Conservation (phyloP, 2,797 vertebrate genomes). For the Phoeniculus purpureus region DNA sequence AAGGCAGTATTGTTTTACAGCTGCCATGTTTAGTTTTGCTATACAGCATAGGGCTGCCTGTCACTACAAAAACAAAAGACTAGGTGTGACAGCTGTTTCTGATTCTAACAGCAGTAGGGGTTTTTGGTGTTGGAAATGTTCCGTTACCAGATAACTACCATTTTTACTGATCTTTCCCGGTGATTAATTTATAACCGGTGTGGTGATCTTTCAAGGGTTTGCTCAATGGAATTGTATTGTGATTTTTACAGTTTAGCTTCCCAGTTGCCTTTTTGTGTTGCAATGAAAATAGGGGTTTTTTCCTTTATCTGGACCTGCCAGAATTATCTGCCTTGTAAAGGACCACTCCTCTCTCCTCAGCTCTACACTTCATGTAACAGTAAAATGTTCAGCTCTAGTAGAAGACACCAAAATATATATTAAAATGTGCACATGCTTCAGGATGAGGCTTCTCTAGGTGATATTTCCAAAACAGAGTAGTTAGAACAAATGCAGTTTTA, state of each 20-base stretch:
- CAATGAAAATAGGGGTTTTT: background rate
- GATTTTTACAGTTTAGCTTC: background rate
- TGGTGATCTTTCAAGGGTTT: background rate
- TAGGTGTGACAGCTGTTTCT: background rate
- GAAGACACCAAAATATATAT: background rate
- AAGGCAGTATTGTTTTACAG: background rate
- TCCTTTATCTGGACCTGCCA: background rate
- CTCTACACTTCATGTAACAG: accelerated
- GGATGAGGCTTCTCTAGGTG: background rate
- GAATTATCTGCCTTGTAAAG: background rate
- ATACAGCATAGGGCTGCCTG: background rate
- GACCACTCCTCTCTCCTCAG: background rate
- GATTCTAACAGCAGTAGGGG: background rate
- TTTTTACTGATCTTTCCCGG: background rate
- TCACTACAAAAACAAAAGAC: background rate
- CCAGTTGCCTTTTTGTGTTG: background rate
- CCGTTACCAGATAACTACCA: background rate
- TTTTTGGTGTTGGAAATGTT: background rate
- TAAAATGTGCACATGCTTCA: background rate
- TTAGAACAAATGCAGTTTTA: background rate
- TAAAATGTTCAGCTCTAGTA: background rate
- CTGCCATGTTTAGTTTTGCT: background rate
- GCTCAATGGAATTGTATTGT: accelerated
- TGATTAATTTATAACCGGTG: background rate
- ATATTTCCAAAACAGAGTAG: background rate